A percentile compares a stretch with the other conserved stretches of the same genome.
Conservation (phyloP, 2,797 vertebrate genomes). For the Sarcoramphus papa region DNA sequence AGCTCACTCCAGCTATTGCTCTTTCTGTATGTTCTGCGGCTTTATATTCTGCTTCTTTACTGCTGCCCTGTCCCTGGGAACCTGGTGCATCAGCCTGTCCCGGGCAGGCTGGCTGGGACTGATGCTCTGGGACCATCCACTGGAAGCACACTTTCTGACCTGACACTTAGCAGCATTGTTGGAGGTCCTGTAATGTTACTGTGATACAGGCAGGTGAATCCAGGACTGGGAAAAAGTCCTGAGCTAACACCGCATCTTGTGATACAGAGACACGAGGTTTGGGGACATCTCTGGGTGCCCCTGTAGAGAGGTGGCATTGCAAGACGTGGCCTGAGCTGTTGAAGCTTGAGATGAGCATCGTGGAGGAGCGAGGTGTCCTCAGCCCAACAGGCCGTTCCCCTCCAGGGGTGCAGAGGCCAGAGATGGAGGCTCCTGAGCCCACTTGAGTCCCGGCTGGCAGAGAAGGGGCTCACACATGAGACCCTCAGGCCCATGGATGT, state of each 20-base stretch:
- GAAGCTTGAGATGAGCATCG: background rate
- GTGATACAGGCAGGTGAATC: background rate
- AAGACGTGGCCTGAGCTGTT: background rate
- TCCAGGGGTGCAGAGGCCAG: background rate
- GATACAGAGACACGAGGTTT: background rate
- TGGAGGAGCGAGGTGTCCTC: background rate
- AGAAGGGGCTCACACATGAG: background rate
- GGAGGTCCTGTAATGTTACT: background rate
- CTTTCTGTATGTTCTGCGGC: background rate
- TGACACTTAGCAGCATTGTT: background rate
- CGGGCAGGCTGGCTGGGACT: background rate
- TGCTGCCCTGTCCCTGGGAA: background rate
- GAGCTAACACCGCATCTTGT: background rate
- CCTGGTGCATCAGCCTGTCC: background rate
- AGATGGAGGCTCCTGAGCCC: background rate
- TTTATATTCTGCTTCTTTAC: background rate
- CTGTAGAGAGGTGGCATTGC: background rate
- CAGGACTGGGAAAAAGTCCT: background rate
- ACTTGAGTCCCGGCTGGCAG: background rate
- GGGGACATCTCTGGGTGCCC: background rate
- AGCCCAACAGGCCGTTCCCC: accelerated
- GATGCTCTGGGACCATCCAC: background rate
- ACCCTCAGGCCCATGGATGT: background rate
- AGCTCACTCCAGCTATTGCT: background rate
- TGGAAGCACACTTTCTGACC: background rate